Evolutionary conservation across 1,140 invertebrate genomes (phyloP).

Genomic region (Battus philenor): DNA sequence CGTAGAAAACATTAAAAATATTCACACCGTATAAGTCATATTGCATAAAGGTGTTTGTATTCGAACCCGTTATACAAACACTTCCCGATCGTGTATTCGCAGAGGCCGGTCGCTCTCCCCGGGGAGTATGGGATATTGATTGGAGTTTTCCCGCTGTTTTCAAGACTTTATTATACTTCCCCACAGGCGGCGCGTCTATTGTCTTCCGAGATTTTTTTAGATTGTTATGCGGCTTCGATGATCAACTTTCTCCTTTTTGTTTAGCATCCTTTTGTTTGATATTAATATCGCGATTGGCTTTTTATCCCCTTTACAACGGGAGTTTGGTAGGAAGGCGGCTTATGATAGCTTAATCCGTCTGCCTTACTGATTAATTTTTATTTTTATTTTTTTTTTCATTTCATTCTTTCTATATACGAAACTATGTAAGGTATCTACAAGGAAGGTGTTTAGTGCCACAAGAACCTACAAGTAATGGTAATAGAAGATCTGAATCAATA

Average conservation of each 20-base stretch:
- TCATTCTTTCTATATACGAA: no score
- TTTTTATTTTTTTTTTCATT: no score
- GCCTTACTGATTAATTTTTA: no score
- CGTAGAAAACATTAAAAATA: neutral
- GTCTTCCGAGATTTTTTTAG: slow-evolving; percentile 24
- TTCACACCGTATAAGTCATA: neutral
- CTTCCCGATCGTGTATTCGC: slow-evolving; percentile 4
- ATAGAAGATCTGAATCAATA: no score
- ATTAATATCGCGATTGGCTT: slow-evolving; percentile 5
- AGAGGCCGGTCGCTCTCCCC: slow-evolving; percentile 1
- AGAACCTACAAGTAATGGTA: no score
- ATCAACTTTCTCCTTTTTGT: slow-evolving; percentile 13
- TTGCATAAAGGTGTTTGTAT: slow-evolving; percentile 3
- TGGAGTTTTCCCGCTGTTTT: slow-evolving; percentile 34
- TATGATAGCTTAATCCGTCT: no score
- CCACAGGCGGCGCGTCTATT: slow-evolving; percentile 22
- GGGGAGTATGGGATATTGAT: slow-evolving; percentile 27
- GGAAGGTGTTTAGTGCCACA: no score
- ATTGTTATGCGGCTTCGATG: slow-evolving; percentile 17
- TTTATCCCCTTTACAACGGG: neutral
- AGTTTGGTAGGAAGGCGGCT: no score
- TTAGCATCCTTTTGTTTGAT: slow-evolving; percentile 12
- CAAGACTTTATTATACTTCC: slow-evolving; percentile 34
- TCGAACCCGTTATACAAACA: slow-evolving; percentile 5
- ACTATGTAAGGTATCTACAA: no score